Evolutionary conservation across 1,140 invertebrate genomes (phyloP), one percentile per base, ranked within the genome.

Genomic region (Limonius californicus): DNA sequence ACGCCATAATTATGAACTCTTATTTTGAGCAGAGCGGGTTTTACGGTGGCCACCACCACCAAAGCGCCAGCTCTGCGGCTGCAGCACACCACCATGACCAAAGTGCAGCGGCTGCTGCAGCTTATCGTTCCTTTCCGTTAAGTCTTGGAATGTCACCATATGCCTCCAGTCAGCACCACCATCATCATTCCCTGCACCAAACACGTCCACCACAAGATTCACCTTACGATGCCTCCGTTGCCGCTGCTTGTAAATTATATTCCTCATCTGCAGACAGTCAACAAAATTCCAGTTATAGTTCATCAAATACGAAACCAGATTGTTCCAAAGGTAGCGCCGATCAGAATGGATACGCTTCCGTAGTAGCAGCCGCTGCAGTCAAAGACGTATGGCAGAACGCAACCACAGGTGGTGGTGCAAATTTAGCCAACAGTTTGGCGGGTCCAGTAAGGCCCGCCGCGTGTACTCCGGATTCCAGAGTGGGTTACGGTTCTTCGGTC

Each of bases 11-110:
- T 81, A 95, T 95, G 93, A 95, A 95, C 87, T 94, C 92, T 74
- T 95, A 95, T 80, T 96, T 95, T 78, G 92, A 95, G 80, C 92
- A 94, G 82, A 88, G 89, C 78, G 91, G 92, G 78, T 95, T 95
- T 83, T 95, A 95, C 81, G 91, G 91, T 61, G 86, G 89, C 69
- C 92, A 92, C 78, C 89, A 90, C 70, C 89, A 91, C 74, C 87
- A 89, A 73, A 82, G 86, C 64, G 81, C 83, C 50, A 78, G 80
- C 57, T 78, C 80, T 67, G 83, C 84, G 43, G 83, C 86, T 14
- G 85, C 86, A 35, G 83, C 85, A 7, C 86, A 86, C 66, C 88
- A 90, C 70, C 83, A 85, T 66, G 82, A 85, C 61, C 87, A 77
- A 82, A 85, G 67, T 62, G 85, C 83, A 39, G 86, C 82, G 39